Conservation (phyloP, 2,888 invertebrate species). For the Podotricha telesiphe region DNA sequence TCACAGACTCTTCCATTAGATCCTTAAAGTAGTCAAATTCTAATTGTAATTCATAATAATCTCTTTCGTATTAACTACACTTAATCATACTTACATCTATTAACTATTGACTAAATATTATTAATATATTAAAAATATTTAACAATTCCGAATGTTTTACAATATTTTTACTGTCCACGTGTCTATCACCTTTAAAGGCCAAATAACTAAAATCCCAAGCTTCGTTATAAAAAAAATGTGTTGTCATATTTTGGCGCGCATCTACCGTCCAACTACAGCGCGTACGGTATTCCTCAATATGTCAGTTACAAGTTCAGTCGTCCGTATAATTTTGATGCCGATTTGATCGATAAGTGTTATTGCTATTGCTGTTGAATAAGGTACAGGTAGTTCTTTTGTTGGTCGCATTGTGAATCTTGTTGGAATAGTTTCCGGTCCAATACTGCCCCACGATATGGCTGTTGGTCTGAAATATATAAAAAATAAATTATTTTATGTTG, state of each 20-base stretch:
- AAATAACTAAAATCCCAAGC: conserved; percentile 21
- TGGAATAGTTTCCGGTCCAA: conserved; percentile 59
- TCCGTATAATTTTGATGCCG: conserved; percentile 76
- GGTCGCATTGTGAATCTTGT: conserved; percentile 68
- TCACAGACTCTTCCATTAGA: conserved; percentile 8
- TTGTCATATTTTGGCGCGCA: conserved; percentile 18
- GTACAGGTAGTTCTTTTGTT: conserved; percentile 54
- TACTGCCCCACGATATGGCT: conserved; percentile 57
- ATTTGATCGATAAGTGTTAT: conserved; percentile 78
- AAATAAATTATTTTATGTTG: too few relatives aligned
- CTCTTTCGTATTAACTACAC: conserved; percentile 17
- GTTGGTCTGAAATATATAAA: conserved; percentile 63
- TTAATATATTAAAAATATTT: conserved; percentile 13
- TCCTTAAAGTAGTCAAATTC: conserved; percentile 10
- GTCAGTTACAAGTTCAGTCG: conserved; percentile 76
- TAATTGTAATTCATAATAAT: conserved; percentile 19
- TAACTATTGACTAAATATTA: neutral
- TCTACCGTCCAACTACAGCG: conserved; percentile 68
- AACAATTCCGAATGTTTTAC: conserved; percentile 3
- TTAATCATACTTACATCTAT: neutral
- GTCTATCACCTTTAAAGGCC: conserved; percentile 5
- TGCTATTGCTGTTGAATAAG: conserved; percentile 72
- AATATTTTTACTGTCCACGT: neutral
- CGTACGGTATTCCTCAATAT: conserved; percentile 74
- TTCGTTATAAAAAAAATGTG: conserved; percentile 16